phyloP scores from a whole-genome alignment of 2,113 vertebrate species.

The Sebastes schlegelii region DNA sequence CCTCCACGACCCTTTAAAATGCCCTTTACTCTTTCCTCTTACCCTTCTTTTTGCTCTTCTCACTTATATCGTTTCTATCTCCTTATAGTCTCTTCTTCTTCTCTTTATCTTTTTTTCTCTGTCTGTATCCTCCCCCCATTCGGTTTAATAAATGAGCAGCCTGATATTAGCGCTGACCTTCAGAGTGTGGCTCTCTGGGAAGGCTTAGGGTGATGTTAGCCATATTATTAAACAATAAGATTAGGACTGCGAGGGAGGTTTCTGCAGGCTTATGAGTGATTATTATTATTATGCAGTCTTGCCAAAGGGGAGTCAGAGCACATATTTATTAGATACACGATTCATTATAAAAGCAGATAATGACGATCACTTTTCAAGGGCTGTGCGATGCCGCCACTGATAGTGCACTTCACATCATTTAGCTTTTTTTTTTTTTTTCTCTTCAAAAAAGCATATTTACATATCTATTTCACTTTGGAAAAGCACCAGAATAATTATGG shows the following conservation, averaged over 20 bases:
- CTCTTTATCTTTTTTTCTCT: constrained; percentile 34
- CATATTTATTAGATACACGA: constrained; percentile 40
- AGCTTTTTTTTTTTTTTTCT: neutral
- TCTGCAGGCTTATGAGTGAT: constrained; percentile 68
- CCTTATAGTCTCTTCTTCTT: neutral
- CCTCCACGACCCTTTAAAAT: neutral
- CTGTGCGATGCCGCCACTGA: neutral
- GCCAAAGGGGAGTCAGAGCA: constrained; percentile 36
- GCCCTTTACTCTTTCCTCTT: constrained; percentile 25
- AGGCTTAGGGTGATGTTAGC: constrained; percentile 65
- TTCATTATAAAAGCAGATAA: constrained; percentile 39
- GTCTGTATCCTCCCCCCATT: constrained; percentile 7
- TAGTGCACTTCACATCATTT: constrained; percentile 3
- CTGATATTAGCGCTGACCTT: constrained; percentile 76
- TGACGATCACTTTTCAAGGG: constrained; percentile 9
- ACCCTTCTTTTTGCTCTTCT: constrained; percentile 26
- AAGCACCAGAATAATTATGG: neutral
- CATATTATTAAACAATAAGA: constrained; percentile 75
- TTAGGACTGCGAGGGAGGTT: constrained; percentile 63
- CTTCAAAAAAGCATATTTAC: neutral
- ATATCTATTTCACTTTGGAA: neutral
- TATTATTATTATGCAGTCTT: constrained; percentile 61
- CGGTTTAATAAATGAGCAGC: constrained; percentile 62
- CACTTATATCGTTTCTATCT: neutral
- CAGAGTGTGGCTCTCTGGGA: constrained; percentile 64